These are phyloP conservation scores for Diglossa cyanea DNA, from an alignment of 2,797 vertebrate species.

Conservation along the genomic window DNA sequence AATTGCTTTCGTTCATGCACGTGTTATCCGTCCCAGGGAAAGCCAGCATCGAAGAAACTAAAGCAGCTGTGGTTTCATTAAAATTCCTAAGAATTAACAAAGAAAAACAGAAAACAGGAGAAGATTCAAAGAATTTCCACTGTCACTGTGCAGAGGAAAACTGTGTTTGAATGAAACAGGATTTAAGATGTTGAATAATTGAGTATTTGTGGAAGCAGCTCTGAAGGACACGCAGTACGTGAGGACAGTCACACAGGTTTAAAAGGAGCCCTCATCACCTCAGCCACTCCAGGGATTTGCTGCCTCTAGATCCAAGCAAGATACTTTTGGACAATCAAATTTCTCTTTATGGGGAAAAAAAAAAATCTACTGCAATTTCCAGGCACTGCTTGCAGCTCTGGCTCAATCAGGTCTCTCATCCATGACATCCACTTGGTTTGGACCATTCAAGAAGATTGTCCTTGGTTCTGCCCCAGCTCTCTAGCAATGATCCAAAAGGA, in stretches of 20 bases:
- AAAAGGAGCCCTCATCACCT: neutral
- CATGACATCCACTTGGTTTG: neutral
- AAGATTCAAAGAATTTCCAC: neutral
- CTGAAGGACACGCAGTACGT: neutral
- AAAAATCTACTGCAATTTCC: neutral
- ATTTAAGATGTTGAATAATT: neutral
- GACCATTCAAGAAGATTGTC: neutral
- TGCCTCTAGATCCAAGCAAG: neutral
- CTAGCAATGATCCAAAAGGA: neutral
- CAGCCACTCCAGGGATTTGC: neutral
- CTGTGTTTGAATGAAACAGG: neutral
- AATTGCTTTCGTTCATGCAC: constrained; percentile 78
- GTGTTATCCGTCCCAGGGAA: constrained; percentile 88
- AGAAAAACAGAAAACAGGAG: neutral
- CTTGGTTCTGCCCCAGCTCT: neutral
- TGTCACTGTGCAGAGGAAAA: neutral
- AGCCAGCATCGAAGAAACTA: constrained; percentile 84
- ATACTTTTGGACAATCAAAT: neutral
- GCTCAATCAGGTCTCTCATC: neutral
- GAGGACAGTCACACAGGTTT: neutral
- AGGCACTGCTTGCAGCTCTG: neutral
- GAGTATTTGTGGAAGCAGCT: neutral
- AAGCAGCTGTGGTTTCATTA: constrained; percentile 75
- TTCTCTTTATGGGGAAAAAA: neutral
- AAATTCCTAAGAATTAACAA: constrained; percentile 78